Evolutionary conservation across 2,888 invertebrate species (phyloP), one percentile per base, ranked within the genome.

Genomic region (Epiblema foenella): DNA sequence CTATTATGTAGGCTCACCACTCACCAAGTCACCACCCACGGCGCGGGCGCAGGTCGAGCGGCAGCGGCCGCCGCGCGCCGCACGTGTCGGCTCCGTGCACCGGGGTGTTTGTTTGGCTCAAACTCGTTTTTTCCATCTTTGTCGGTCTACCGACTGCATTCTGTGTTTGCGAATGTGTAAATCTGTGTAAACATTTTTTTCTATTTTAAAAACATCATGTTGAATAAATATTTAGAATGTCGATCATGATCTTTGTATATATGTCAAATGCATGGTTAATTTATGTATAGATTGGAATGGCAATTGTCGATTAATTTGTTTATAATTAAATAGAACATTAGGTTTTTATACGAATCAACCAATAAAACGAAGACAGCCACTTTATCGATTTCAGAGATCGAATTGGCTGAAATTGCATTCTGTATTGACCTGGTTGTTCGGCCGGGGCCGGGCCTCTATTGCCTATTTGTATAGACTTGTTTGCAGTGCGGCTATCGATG

Each of bases 11-110:
- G n/a, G n/a, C n/a, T n/a, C n/a, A n/a, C n/a, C n/a, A n/a, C 24
- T 65, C 51, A 37, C 37, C 42, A 12, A 15, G 46, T 46, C 74
- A 74, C 84, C 85, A 84, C 83, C 83, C 84, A 84, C 83, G 75
- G 59, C 58, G 73, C 51, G 17, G 64, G 46, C 80, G n/a, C n/a
- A n/a, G n/a, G n/a, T n/a, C n/a, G n/a, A n/a, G n/a, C n/a, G n/a
- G n/a, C n/a, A n/a, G n/a, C n/a, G n/a, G n/a, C n/a, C n/a, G n/a
- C n/a, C n/a, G n/a, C 24, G 4, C 24, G 2, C 24, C 24, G 77
- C 83, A 84, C 86, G 84, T 84, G 83, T n/a, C n/a, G n/a, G n/a
- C n/a, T n/a, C n/a, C 83, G 82, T 75, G 74, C 78, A 75, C 75
- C 74, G 77, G 70, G 74, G 73, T 75, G 10, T 56, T 62, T 62